phyloP scores from a whole-genome alignment of 1,140 invertebrate genomes.

The Drosophila rufa region DNA sequence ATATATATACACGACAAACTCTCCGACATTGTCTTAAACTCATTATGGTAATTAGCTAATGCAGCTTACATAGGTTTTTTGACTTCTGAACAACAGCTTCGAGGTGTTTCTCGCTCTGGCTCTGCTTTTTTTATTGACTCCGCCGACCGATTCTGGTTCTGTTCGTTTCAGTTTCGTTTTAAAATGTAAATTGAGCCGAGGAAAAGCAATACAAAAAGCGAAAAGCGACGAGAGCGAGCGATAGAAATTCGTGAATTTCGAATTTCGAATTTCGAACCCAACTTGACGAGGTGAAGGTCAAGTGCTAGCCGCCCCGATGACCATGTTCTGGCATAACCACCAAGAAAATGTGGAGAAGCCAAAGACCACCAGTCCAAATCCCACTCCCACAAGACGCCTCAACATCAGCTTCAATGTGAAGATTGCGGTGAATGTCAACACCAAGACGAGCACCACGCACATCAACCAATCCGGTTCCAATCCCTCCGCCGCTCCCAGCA shows the following conservation, averaged over 20 bases:
- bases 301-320: constrained; percentile 30
- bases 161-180: constrained; percentile 34
- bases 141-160: constrained; percentile 11
- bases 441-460: constrained; percentile 57
- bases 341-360: constrained; percentile 43
- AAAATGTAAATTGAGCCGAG: constrained; percentile 63
- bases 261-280: constrained; percentile 31
- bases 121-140: constrained; percentile 3
- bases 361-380: not conserved
- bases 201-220: constrained; percentile 33
- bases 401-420: constrained; percentile 75
- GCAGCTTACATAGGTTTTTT: constrained; percentile 32
- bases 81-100: constrained; percentile 19
- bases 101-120: not conserved
- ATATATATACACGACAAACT: not conserved
- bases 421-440: constrained; percentile 76
- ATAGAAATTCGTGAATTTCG: constrained; percentile 35
- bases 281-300: constrained; percentile 42
- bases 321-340: constrained; percentile 62
- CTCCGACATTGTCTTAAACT: constrained; percentile 24
- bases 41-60: constrained; percentile 53
- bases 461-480: constrained; percentile 22
- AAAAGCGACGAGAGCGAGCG: constrained; percentile 25
- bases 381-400: constrained; percentile 34
- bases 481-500: not conserved